These are phyloP conservation scores for Mythimna pallens DNA, from an alignment of 2,888 invertebrate species.

Conservation along the genomic window DNA sequence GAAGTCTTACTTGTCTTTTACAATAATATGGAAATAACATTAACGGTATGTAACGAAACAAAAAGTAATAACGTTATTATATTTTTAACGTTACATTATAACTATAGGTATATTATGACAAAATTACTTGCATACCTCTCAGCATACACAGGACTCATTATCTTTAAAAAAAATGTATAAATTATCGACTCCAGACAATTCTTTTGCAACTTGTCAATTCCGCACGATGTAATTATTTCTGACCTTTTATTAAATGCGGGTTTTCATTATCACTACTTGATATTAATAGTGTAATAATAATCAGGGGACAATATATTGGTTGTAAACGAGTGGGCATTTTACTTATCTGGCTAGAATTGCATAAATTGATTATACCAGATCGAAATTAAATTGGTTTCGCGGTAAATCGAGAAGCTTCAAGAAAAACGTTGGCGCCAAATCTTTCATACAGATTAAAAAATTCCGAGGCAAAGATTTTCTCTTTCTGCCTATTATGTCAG, in stretches of 20 bases:
- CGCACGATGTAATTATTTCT: constrained; percentile 53
- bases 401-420: constrained; percentile 19
- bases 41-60: background rate
- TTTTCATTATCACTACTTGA: constrained; percentile 48
- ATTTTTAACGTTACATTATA: constrained; percentile 15
- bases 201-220: constrained; percentile 54
- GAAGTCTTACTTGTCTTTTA: background rate
- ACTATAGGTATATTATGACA: constrained; percentile 1
- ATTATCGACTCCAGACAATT: constrained; percentile 43
- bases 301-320: constrained; percentile 35
- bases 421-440: constrained; percentile 14
- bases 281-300: constrained; percentile 60
- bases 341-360: constrained; percentile 9
- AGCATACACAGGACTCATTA: constrained; percentile 19
- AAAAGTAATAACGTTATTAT: constrained; percentile 15
- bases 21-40: background rate
- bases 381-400: background rate
- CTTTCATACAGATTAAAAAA: constrained; percentile 20
- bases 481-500: constrained; percentile 57
- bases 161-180: constrained; percentile 34
- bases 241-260: constrained; percentile 55
- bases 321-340: background rate
- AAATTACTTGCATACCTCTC: constrained; percentile 27
- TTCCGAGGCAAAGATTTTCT: constrained; percentile 46
- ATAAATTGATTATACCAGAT: constrained; percentile 25